Evolutionary conservation across 2,113 vertebrate species (phyloP).

Genomic region (Ceratotherium simum): DNA sequence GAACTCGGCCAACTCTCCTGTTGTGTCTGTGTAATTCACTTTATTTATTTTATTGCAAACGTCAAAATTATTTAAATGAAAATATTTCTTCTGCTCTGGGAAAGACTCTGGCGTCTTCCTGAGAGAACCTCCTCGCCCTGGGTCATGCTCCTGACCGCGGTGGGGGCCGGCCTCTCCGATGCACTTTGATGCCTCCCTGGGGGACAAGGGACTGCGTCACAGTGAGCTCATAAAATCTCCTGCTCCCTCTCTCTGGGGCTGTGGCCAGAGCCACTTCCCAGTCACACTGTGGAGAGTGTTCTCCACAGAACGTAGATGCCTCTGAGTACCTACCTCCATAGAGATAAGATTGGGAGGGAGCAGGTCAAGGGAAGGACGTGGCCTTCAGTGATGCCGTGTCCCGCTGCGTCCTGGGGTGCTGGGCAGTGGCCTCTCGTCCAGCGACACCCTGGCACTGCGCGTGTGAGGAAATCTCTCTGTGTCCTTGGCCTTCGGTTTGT

Average conservation of each 20-base stretch:
- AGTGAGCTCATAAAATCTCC: background rate
- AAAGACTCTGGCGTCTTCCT: background rate
- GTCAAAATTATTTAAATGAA: slow-evolving; percentile 79
- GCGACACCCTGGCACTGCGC: background rate
- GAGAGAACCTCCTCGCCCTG: too few species aligned
- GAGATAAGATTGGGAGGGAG: background rate
- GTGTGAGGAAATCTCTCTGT: background rate
- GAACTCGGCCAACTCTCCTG: slow-evolving; percentile 20
- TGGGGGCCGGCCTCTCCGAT: fast-evolving
- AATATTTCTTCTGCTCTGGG: slow-evolving; percentile 22
- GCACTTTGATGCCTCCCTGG: background rate
- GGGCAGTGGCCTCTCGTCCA: background rate
- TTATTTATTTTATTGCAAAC: slow-evolving; percentile 79
- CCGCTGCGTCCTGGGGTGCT: background rate
- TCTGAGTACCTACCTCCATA: slow-evolving; percentile 57
- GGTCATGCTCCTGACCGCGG: background rate
- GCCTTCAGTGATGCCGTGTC: background rate
- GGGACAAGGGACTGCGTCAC: slow-evolving; percentile 22
- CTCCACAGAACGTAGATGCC: background rate
- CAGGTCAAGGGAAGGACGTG: background rate
- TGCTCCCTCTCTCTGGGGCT: background rate
- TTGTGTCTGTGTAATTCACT: background rate
- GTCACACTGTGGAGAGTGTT: background rate
- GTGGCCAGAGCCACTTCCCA: background rate
- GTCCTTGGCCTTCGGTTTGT: background rate